Percentiles rank a stretch among this genome's conserved stretches.
These are phyloP conservation scores for Thymelicus sylvestris DNA, from an alignment of 2,888 invertebrate species.

Conservation along the genomic window DNA sequence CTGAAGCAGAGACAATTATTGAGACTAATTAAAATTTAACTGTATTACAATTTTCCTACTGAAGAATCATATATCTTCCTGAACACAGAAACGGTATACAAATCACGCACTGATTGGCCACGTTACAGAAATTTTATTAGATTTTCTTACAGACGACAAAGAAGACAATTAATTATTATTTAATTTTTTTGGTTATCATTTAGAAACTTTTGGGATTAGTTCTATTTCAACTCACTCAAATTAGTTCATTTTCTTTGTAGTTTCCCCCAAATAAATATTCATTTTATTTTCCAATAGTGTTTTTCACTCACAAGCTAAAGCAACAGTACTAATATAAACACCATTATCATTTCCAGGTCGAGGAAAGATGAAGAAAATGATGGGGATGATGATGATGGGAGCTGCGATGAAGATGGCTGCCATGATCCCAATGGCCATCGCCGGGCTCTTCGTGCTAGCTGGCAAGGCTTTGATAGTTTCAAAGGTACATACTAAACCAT, in stretches of 20 bases:
- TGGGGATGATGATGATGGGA: conserved; percentile 96
- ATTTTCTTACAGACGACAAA: no score
- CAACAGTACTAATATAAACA: background rate
- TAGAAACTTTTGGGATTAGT: no score
- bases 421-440: conserved; percentile 91
- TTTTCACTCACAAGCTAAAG: no score
- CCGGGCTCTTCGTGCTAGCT: conserved; percentile 91
- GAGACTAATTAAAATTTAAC: conserved; percentile 6
- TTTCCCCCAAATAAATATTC: no score
- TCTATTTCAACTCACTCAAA: no score
- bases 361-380: conserved; percentile 95
- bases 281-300: no score
- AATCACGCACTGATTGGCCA: background rate
- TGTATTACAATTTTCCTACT: background rate
- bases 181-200: no score
- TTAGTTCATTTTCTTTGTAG: no score
- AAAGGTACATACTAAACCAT: conserved; percentile 68
- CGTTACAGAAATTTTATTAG: no score
- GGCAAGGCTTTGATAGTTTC: conserved; percentile 94
- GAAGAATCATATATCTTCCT: background rate
- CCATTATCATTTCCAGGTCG: conserved; percentile 84
- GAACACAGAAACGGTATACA: background rate
- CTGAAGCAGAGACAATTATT: conserved; percentile 5
- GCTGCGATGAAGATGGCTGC: conserved; percentile 93
- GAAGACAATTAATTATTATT: no score